A percentile compares a stretch with the other conserved stretches of the same genome.
phyloP scores from a whole-genome alignment of 2,113 vertebrate genomes.

The Nycticryphes semicollaris region DNA sequence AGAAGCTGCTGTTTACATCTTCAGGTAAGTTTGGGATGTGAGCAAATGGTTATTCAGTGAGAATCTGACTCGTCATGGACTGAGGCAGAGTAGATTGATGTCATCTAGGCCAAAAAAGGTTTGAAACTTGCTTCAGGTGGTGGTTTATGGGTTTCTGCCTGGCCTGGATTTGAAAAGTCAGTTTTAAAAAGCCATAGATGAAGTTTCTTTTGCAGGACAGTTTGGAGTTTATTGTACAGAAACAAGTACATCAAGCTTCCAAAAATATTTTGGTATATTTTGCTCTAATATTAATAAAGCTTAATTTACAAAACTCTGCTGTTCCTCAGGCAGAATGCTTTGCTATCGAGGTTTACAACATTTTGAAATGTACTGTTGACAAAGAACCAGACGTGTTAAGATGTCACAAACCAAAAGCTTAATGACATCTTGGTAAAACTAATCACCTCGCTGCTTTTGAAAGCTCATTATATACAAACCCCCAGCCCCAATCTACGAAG shows the following conservation, averaged over 20 bases:
- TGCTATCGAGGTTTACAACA: not conserved
- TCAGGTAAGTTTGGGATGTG: not conserved
- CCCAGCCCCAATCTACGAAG: not conserved
- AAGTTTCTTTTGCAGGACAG: conserved; percentile 11
- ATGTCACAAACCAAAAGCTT: not conserved
- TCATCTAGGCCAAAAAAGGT: not conserved
- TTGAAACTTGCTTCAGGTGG: not conserved
- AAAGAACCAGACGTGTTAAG: not conserved
- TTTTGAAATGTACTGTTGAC: conserved; percentile 43
- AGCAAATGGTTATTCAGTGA: not conserved
- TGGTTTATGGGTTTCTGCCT: not conserved
- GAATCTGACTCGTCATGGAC: not conserved
- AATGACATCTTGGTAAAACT: not conserved
- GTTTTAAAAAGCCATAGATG: not conserved
- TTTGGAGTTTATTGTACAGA: conserved; percentile 59
- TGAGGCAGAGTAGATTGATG: not conserved
- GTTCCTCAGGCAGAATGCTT: not conserved
- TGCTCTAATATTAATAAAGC: not conserved
- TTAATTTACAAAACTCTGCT: conserved; percentile 31
- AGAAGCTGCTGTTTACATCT: not conserved
- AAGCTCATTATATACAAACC: not conserved
- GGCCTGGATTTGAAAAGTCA: not conserved
- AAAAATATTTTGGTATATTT: conserved; percentile 36
- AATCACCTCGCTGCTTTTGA: not conserved
- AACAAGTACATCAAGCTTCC: conserved; percentile 6